A percentile compares a stretch with the other conserved stretches of the same genome.
Evolutionary conservation across 2,113 vertebrate species (phyloP).

Genomic region (Thamnaconus septentrionalis): DNA sequence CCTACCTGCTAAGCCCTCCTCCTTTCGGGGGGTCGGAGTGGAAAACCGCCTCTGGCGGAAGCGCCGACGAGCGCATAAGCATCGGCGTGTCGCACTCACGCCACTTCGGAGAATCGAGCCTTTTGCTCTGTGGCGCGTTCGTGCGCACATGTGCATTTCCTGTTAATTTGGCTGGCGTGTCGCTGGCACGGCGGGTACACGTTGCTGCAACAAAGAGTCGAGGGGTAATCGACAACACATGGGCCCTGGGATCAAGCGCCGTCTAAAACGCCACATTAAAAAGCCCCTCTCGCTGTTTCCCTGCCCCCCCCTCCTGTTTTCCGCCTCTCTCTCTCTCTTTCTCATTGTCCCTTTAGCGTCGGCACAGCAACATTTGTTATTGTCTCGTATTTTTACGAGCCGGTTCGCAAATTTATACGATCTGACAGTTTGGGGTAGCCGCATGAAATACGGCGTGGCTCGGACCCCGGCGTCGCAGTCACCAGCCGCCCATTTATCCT

Average conservation of each 20-base stretch:
- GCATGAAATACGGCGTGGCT: constrained; percentile 1
- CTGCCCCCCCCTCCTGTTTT: constrained; percentile 1
- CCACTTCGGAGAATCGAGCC: constrained; percentile 53
- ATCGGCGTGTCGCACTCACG: constrained; percentile 53
- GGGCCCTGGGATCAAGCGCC: constrained; percentile 40
- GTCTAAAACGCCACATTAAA: constrained; percentile 27
- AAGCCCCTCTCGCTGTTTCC: constrained; percentile 15
- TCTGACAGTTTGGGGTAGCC: background rate
- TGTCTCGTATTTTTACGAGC: no score
- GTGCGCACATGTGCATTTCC: constrained; percentile 53
- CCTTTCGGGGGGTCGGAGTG: constrained; percentile 54
- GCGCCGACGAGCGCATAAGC: constrained; percentile 55
- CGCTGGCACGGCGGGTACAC: constrained; percentile 61
- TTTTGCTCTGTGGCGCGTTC: constrained; percentile 25
- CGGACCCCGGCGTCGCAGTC: constrained; percentile 35
- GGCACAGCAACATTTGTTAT: no score
- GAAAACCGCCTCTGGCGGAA: constrained; percentile 60
- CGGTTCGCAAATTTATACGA: no score
- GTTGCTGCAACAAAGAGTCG: constrained; percentile 65
- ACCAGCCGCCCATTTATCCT: constrained; percentile 45
- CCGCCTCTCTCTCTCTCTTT: background rate
- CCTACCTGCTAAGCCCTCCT: constrained; percentile 65
- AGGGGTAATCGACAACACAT: constrained; percentile 71
- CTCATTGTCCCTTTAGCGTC: background rate
- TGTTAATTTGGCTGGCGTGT: constrained; percentile 66